Percentiles rank a stretch among this genome's conserved stretches.
Evolutionary conservation across 2,797 vertebrate species (phyloP).

Genomic region (Sebastes minor): DNA sequence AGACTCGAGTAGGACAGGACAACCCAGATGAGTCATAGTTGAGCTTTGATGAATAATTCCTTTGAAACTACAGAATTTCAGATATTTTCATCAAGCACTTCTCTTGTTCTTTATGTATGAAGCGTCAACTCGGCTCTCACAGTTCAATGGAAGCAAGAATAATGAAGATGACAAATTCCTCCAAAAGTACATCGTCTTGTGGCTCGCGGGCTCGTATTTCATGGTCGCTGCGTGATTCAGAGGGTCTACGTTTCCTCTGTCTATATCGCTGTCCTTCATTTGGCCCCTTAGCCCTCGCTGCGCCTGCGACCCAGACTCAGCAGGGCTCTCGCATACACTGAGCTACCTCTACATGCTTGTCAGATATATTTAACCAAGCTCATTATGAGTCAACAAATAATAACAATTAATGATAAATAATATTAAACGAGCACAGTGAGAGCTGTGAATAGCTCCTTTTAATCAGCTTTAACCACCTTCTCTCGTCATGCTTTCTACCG

Average conservation of each 20-base stretch:
- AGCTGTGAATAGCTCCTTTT: neutral
- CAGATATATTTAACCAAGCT: conserved; percentile 5
- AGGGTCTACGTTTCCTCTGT: conserved; percentile 26
- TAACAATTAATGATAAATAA: neutral
- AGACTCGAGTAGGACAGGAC: neutral
- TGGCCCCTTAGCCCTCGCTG: neutral
- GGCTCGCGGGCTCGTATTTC: conserved; percentile 41
- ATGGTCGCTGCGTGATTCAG: conserved; percentile 48
- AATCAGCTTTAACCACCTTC: conserved; percentile 2
- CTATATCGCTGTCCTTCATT: conserved; percentile 38
- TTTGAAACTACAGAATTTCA: conserved; percentile 14
- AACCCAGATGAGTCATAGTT: conserved; percentile 19
- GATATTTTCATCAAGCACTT: conserved; percentile 4
- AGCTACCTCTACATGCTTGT: conserved; percentile 6
- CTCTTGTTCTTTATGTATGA: conserved; percentile 34
- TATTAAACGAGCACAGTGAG: neutral
- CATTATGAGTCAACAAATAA: neutral
- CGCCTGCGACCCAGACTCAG: conserved; percentile 10
- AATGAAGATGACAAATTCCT: conserved; percentile 43
- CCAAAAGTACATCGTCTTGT: conserved; percentile 28
- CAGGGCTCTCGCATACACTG: neutral
- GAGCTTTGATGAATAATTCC: conserved; percentile 34
- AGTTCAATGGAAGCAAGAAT: conserved; percentile 23
- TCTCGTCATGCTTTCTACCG: neutral
- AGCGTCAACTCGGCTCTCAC: conserved; percentile 23